These are phyloP conservation scores for Hemitrygon akajei DNA, from an alignment of 2,797 vertebrate species.

Conservation along the genomic window DNA sequence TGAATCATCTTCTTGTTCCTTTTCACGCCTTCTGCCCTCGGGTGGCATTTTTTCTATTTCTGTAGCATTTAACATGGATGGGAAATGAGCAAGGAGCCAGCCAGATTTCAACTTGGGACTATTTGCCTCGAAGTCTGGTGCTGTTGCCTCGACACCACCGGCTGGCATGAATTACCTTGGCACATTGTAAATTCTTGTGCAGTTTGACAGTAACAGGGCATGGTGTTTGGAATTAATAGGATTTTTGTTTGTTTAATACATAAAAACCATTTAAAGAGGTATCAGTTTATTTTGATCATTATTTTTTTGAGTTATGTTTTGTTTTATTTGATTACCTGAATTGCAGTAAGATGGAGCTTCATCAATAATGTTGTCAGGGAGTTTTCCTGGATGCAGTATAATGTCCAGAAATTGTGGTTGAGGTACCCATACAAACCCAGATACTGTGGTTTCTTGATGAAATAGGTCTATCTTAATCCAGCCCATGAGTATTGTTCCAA, in stretches of 20 bases:
- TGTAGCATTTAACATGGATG: no score
- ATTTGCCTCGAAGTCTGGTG: no score
- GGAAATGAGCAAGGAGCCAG: no score
- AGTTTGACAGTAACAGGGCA: not conserved
- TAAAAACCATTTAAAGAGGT: not conserved
- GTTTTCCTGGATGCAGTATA: constrained; percentile 40
- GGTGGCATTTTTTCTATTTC: no score
- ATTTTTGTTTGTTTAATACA: not conserved
- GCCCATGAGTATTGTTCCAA: constrained; percentile 39
- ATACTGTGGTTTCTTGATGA: constrained; percentile 35
- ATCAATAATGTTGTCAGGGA: constrained; percentile 39
- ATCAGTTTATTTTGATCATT: not conserved
- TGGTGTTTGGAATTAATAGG: not conserved
- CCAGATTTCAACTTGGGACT: no score
- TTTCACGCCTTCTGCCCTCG: no score
- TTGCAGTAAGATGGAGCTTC: constrained; percentile 34
- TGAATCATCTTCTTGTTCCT: not conserved
- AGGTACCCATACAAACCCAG: constrained; percentile 40
- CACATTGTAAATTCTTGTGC: not conserved
- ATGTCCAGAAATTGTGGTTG: constrained; percentile 38
- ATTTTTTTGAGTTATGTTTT: not conserved
- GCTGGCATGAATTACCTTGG: not conserved
- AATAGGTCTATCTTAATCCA: constrained; percentile 44
- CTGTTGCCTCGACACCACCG: no score
- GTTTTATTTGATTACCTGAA: constrained; percentile 41